Evolutionary conservation across 2,113 vertebrate species (phyloP).

Genomic region (Stomatorhinus ivindoensis): DNA sequence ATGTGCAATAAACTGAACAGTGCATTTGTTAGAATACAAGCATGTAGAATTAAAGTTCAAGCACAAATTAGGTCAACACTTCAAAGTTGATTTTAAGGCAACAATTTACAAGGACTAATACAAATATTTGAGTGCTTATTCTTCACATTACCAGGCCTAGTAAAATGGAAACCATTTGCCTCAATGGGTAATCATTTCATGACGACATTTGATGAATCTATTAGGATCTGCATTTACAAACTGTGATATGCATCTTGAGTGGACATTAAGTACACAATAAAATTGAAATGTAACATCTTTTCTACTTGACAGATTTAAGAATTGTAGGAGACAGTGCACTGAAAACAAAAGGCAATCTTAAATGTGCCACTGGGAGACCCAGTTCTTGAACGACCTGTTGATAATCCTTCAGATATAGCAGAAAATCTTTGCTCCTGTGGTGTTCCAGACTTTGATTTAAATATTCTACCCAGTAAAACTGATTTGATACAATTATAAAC

Average conservation of each 20-base stretch:
- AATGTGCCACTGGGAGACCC: background rate
- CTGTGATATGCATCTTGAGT: background rate
- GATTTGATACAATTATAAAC: background rate
- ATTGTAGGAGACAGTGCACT: background rate
- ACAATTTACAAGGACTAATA: background rate
- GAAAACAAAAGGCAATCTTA: background rate
- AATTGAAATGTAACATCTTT: background rate
- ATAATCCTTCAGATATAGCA: background rate
- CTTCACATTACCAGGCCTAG: background rate
- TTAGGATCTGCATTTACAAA: background rate
- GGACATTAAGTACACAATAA: no score
- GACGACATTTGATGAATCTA: background rate
- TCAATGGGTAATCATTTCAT: background rate
- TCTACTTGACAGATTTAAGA: background rate
- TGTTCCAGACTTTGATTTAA: background rate
- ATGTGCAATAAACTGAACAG: background rate
- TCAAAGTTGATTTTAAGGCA: background rate
- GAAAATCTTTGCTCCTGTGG: no score
- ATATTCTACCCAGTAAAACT: background rate
- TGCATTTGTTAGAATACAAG: background rate
- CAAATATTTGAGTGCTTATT: background rate
- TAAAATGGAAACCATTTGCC: background rate
- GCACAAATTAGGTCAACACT: background rate
- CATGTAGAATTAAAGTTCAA: background rate
- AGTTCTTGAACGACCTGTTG: background rate